These are phyloP conservation scores for Ochropleura plecta DNA, from an alignment of 2,888 invertebrate species.

Conservation along the genomic window DNA sequence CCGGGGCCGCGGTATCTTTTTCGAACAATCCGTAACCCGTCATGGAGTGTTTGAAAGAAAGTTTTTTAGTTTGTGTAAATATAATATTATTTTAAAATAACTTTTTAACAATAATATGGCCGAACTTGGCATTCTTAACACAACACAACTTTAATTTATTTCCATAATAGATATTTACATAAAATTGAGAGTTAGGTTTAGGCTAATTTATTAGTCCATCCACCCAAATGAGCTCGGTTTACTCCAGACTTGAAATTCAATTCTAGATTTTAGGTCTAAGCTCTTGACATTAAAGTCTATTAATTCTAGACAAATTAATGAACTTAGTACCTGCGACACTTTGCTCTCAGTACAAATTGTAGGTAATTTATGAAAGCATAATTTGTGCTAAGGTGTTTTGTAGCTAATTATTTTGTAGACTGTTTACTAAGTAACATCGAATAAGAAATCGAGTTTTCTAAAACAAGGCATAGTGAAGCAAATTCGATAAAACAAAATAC, in stretches of 20 bases:
- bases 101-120: too few relatives aligned
- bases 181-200: constrained; percentile 7
- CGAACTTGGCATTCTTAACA: too few relatives aligned
- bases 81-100: too few relatives aligned
- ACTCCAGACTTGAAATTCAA: constrained; percentile 34
- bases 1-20: too few relatives aligned
- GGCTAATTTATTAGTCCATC: constrained; percentile 36
- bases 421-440: not conserved
- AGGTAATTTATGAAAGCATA: not conserved
- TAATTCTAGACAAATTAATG: constrained; percentile 21
- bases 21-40: too few relatives aligned
- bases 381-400: not conserved
- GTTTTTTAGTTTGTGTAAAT: too few relatives aligned
- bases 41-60: too few relatives aligned
- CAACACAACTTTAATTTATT: not conserved
- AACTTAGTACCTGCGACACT: not conserved
- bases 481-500: not conserved
- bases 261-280: constrained; percentile 24
- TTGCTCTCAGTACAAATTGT: not conserved
- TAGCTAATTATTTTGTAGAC: not conserved
- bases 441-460: too few relatives aligned
- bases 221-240: constrained; percentile 9
- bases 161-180: not conserved
- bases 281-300: constrained; percentile 20
- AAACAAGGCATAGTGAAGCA: not conserved